Evolutionary conservation across 2,888 invertebrate species (phyloP).

Genomic region (Trachelus troglodyta): DNA sequence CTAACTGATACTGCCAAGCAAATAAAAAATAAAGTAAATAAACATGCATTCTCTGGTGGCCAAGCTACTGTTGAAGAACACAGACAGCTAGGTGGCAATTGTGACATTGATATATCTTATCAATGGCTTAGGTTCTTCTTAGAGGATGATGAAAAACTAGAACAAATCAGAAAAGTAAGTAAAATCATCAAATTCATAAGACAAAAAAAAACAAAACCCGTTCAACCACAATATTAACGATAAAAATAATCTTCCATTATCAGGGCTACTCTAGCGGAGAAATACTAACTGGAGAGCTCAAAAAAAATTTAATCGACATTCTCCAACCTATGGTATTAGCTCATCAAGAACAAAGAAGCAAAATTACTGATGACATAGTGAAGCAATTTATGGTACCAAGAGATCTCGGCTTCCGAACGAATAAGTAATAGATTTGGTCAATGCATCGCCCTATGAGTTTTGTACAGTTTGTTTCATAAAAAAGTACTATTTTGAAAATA

Average conservation of each 20-base stretch:
- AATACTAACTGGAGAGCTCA: constrained; percentile 94
- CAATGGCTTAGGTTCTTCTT: constrained; percentile 95
- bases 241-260: constrained; percentile 18
- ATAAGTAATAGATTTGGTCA: constrained; percentile 24
- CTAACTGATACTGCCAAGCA: constrained; percentile 96
- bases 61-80: constrained; percentile 95
- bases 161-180: constrained; percentile 75
- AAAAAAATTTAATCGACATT: constrained; percentile 87
- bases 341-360: constrained; percentile 84
- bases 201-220: background rate
- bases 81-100: constrained; percentile 89
- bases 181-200: background rate
- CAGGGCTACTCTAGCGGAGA: constrained; percentile 87
- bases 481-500: background rate
- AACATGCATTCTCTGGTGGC: constrained; percentile 98
- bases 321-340: constrained; percentile 81
- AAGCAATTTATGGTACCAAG: constrained; percentile 87
- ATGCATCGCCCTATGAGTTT: background rate
- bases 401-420: constrained; percentile 72
- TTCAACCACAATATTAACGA: background rate
- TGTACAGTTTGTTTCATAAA: background rate
- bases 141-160: constrained; percentile 90
- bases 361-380: constrained; percentile 87
- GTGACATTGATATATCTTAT: constrained; percentile 94
- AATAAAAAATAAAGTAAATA: constrained; percentile 95